Evolutionary conservation across 2,888 invertebrate species (phyloP).

Genomic region (Cephus sareptanus): DNA sequence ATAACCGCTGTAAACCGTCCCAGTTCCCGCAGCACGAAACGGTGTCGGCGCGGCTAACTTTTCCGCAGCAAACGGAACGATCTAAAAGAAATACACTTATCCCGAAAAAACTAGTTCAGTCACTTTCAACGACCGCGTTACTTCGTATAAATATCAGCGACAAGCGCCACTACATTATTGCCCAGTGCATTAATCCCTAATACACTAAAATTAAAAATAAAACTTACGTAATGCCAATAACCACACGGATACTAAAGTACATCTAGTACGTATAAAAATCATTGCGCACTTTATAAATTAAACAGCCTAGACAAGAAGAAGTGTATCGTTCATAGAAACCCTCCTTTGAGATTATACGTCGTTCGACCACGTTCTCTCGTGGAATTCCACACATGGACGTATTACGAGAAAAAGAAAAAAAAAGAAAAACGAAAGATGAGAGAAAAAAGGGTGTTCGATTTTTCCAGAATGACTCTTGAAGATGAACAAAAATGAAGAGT

Average conservation of each 20-base stretch:
- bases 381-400: not conserved
- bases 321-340: not conserved
- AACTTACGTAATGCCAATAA: not conserved
- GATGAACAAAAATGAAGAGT: not conserved
- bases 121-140: not conserved
- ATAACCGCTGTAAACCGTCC: slow-evolving; percentile 9
- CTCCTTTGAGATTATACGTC: not conserved
- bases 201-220: not conserved
- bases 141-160: not conserved
- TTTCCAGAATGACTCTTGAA: not conserved
- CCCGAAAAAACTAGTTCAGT: not conserved
- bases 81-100: slow-evolving; percentile 1
- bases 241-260: not conserved
- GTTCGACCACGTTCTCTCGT: not conserved
- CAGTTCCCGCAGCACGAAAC: slow-evolving; percentile 6
- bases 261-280: not conserved
- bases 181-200: not conserved
- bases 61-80: slow-evolving; percentile 2
- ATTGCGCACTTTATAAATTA: not conserved
- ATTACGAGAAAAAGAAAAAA: not conserved
- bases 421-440: not conserved
- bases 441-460: not conserved
- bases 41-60: not conserved
- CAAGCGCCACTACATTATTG: not conserved
- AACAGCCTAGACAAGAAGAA: not conserved